These are phyloP conservation scores for Tetragonula clypearis DNA, from an alignment of 1,140 invertebrate genomes.

Conservation along the genomic window DNA sequence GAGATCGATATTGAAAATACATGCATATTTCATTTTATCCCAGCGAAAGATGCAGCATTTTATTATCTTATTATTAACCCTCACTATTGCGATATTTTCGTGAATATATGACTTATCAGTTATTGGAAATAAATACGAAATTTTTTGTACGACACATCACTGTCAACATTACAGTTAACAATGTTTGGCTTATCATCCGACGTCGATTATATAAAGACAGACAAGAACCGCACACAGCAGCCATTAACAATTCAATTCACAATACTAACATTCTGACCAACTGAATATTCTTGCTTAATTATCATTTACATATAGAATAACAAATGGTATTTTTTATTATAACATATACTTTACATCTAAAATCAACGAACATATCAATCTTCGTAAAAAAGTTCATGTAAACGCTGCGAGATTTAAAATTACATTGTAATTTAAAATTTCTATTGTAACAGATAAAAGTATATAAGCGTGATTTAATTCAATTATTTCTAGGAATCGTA, in stretches of 20 bases:
- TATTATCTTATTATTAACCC: background rate
- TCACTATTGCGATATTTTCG: background rate
- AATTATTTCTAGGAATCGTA: too few species aligned
- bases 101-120: background rate
- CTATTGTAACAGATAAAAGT: too few species aligned
- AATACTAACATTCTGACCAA: background rate
- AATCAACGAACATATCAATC: too few species aligned
- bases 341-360: too few species aligned
- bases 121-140: background rate
- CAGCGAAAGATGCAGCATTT: background rate
- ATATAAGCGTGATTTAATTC: too few species aligned
- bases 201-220: too few species aligned
- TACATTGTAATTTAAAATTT: too few species aligned
- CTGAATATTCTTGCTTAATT: background rate
- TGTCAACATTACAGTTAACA: background rate
- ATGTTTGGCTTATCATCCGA: background rate
- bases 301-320: too few species aligned
- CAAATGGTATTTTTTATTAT: too few species aligned
- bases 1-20: background rate
- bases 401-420: too few species aligned
- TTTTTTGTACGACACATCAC: background rate
- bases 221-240: background rate
- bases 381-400: too few species aligned
- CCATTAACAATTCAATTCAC: background rate
- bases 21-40: background rate